A percentile compares a stretch with the other conserved stretches of the same genome.
phyloP scores from a whole-genome alignment of 2,888 invertebrate species.

The Tenthredo amoena region DNA sequence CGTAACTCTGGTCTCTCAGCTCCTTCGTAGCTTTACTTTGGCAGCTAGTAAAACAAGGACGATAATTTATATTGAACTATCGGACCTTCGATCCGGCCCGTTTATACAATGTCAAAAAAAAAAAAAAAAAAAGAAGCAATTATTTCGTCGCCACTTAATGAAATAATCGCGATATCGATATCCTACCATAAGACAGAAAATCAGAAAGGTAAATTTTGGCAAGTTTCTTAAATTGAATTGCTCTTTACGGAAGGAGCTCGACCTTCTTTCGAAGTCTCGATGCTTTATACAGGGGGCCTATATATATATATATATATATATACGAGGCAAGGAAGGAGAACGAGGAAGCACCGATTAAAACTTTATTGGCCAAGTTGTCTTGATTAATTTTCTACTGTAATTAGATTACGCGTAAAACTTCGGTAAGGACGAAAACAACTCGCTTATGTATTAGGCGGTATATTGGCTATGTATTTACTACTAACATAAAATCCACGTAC shows the following conservation, averaged over 20 bases:
- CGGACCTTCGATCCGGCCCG: no score
- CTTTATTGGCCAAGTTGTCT: conserved; percentile 63
- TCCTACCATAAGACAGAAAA: not conserved
- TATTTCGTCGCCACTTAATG: not conserved
- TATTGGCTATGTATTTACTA: not conserved
- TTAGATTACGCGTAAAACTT: conserved; percentile 58
- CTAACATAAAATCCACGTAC: not conserved
- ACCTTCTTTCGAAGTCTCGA: not conserved
- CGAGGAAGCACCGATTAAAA: conserved; percentile 41
- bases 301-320: not conserved
- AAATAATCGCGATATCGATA: not conserved
- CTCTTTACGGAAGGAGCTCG: not conserved
- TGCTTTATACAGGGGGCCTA: not conserved
- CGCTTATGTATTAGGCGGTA: not conserved
- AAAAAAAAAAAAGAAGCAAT: not conserved
- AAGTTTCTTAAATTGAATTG: conserved; percentile 21
- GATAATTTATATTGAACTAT: not conserved
- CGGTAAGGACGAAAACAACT: conserved; percentile 5
- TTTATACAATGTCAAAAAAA: no score
- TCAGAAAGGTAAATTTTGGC: not conserved
- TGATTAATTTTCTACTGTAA: conserved; percentile 63
- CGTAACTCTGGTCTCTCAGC: not conserved
- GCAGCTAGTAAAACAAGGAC: not conserved
- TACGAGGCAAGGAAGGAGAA: not conserved
- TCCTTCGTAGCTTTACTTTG: not conserved